Percentiles rank a stretch among this genome's conserved stretches.
phyloP scores from a whole-genome alignment of 1,140 invertebrate genomes.

The Ridgeia piscesae region DNA sequence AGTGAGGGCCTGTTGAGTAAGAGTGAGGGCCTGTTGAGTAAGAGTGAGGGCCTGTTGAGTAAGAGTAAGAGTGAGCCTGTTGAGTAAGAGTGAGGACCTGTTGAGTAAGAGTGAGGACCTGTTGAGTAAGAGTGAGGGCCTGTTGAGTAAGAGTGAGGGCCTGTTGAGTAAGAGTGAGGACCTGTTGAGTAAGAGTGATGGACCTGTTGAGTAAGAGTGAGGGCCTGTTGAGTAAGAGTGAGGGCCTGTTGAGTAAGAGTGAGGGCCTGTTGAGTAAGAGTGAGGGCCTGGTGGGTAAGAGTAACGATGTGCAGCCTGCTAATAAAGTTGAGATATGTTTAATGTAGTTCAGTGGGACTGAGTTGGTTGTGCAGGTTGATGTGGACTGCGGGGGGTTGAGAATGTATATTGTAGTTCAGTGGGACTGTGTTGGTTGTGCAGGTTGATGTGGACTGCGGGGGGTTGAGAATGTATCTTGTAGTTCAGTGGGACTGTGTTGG shows the following conservation, averaged over 20 bases:
- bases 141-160: neutral
- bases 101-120: neutral
- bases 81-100: neutral
- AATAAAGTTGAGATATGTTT: neutral
- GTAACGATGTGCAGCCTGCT: neutral
- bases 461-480: neutral
- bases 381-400: neutral
- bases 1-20: neutral
- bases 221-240: neutral
- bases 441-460: neutral
- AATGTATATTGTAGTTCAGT: neutral
- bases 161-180: too few species aligned
- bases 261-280: too few species aligned
- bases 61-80: neutral
- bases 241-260: neutral
- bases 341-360: neutral
- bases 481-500: conserved; percentile 23
- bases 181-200: too few species aligned
- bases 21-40: neutral
- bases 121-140: neutral
- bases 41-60: neutral
- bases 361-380: too few species aligned
- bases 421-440: too few species aligned
- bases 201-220: too few species aligned
- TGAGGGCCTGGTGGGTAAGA: neutral